These are phyloP conservation scores for Drosophila triauraria DNA, from an alignment of 1,140 invertebrate genomes.

Conservation along the genomic window DNA sequence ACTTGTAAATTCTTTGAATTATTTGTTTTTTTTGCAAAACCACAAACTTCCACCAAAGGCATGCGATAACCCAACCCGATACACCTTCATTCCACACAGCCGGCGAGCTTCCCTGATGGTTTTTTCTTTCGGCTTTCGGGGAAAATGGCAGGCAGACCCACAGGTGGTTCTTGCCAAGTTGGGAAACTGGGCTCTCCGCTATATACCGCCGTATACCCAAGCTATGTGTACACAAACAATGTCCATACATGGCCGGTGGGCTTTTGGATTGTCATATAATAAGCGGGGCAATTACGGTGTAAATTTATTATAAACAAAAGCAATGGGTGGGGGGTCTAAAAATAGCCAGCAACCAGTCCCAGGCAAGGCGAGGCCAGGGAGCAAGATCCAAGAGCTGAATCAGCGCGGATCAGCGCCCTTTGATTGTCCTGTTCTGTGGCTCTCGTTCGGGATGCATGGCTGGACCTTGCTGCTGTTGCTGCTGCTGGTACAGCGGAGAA, in stretches of 20 bases:
- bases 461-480: conserved; percentile 46
- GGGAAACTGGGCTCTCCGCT: not conserved
- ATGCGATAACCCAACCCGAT: not conserved
- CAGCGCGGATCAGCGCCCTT: conserved; percentile 18
- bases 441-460: conserved; percentile 3
- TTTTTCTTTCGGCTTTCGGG: not conserved
- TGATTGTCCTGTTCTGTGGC: conserved; percentile 41
- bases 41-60: not conserved
- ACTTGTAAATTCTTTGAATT: too few species aligned
- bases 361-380: not conserved
- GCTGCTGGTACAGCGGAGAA: not conserved
- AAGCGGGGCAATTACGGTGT: conserved; percentile 60
- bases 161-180: conserved; percentile 7
- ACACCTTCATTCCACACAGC: not conserved
- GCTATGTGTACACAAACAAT: not conserved
- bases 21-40: not conserved
- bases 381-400: conserved; percentile 8
- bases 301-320: conserved; percentile 70
- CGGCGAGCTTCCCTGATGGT: not conserved
- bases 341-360: conserved; percentile 39
- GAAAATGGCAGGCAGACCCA: not conserved
- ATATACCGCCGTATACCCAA: not conserved
- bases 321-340: conserved; percentile 25
- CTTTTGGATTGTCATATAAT: conserved; percentile 44
- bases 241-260: conserved; percentile 3